Evolutionary conservation across 2,797 vertebrate species (phyloP), one percentile per base, ranked within the genome.

Genomic region (Muscicapa comitata): DNA sequence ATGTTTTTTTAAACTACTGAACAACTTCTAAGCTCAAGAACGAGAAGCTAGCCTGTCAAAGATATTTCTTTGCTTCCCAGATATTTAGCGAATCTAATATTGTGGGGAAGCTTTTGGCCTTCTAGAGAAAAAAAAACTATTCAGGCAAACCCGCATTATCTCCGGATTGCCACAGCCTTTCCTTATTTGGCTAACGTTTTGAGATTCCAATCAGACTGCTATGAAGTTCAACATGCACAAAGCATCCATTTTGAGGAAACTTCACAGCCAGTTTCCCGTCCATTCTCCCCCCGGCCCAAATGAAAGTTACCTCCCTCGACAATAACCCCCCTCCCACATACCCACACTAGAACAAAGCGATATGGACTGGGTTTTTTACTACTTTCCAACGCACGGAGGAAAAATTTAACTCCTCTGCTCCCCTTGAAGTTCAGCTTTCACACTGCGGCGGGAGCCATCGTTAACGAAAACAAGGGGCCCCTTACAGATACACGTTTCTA

Each of bases 101-200:
- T 33, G 20, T 55, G 66, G 55, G 91, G 73, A 95, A 97, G 95
- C 94, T 97, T 95, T 94, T 91, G 75, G 97, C 93, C 96, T 97
- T 95, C 95, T 96, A 96, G 93, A 98, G 75, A 93, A 95, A 88
- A 96, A 96, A 96, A 92, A 94, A 86, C 70, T 88, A 82, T 89
- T 90, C 95, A 95, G 97, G 97, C 97, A 98, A 97, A 96, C 97
- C 95, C 96, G 93, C 97, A 98, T 98, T 98, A 98, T 98, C 98
- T 98, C 97, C 54, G 97, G 97, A 98, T 98, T 98, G 97, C 98
- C 97, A 97, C 97, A 98, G 97, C 97, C 98, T 98, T 97, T 98
- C 98, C 98, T 98, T 98, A 98, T 98, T 98, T 98, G 98, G 98
- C 98, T 98, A 98, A 98, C 97, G 96, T 96, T 96, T 97, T 95